Base-by-base conservation (phyloP, 1,140 invertebrate species). In the Dolichoris vasculosae region DNA sequence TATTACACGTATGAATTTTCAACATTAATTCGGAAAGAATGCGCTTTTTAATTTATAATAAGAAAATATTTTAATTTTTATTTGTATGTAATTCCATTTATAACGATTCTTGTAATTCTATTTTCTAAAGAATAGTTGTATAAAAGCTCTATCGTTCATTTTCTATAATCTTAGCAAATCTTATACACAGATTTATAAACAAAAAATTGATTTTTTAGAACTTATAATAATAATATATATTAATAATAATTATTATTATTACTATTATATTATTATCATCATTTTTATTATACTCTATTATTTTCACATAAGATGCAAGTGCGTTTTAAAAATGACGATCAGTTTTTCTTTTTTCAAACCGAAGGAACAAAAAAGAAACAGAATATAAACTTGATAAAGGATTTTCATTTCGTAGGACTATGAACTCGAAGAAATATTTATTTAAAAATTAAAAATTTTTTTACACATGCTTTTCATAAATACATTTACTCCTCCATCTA, bases 231-330 rank as follows among this genome's bases (percentile, higher is more conserved):
- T 30, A 30, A 38, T 80, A 0, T 0, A 67, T n/a, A 17, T 67
- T 46, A 43, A 69, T 64, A 30, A 46, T 67, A 64, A 55, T 78
- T 59, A 78, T 55, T 55, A 79, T 40, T 79, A 51, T 79, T 79
- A n/a, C 71, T 51, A 48, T 59, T 59, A 26, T 77, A 55, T 77
- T 77, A 55, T 51, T 51, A 59, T 38, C 63, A n/a, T 79, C 63
- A 20, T 81, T 48, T 30, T 48, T 81, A 9, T 67, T 81, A 30
- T 69, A 69, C 6, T 46, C 48, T 30, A 48, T 83, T 23, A 32
- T 83, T 40, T 59, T 55, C 23, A 46, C n/a, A 51, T 32, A 32
- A 26, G 30, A 40, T 30, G 30, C 40, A 11, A 69, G 40, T 67
- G 38, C 3, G 63, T 35, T 59, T 78, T 55, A 59, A 59, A 30